Conservation (phyloP, 2,888 invertebrate species). For the Plebejus argus region DNA sequence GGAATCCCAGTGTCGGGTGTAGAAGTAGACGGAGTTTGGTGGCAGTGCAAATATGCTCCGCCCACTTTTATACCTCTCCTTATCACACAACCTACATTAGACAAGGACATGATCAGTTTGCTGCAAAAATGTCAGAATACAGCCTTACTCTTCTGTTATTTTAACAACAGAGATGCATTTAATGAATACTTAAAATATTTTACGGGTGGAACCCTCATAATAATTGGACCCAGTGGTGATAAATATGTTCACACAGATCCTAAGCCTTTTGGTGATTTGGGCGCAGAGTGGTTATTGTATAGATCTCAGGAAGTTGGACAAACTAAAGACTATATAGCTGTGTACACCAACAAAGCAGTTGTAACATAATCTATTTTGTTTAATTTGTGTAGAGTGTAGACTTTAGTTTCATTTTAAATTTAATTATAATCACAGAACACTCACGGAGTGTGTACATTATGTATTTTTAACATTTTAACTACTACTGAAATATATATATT, state of each 20-base stretch:
- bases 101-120: slow-evolving; percentile 59
- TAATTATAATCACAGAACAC: neutral
- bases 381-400: neutral
- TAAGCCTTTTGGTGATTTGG: slow-evolving; percentile 82
- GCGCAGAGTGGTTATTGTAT: slow-evolving; percentile 81
- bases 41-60: slow-evolving; percentile 88
- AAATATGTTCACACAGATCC: slow-evolving; percentile 86
- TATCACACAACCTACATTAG: slow-evolving; percentile 69
- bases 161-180: slow-evolving; percentile 87
- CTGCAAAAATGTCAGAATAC: slow-evolving; percentile 65
- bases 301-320: slow-evolving; percentile 80
- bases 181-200: slow-evolving; percentile 83
- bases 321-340: slow-evolving; percentile 84
- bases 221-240: slow-evolving; percentile 86
- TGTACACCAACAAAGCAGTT: slow-evolving; percentile 67
- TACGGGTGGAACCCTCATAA: slow-evolving; percentile 83
- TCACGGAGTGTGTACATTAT: neutral
- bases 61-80: slow-evolving; percentile 85
- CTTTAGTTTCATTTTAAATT: neutral
- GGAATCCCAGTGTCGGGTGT: slow-evolving; percentile 84
- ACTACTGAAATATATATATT: no score
- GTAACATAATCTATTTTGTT: neutral
- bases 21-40: slow-evolving; percentile 91
- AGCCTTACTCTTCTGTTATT: slow-evolving; percentile 90
- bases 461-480: neutral